Conservation (phyloP, 2,113 vertebrate genomes). For the Phyllopteryx taeniolatus region DNA sequence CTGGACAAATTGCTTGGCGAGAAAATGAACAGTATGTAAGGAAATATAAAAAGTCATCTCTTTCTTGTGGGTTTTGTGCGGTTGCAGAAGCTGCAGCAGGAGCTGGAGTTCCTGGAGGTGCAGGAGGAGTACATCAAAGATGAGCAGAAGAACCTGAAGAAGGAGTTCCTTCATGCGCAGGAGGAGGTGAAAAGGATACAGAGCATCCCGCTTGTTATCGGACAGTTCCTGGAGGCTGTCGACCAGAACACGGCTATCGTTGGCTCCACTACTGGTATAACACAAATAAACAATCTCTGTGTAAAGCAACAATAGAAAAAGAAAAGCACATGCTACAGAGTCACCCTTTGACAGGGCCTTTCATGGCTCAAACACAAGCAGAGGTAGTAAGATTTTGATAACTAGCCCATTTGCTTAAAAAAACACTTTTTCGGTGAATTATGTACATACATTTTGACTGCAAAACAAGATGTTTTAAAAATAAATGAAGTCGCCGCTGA, state of each 20-base stretch:
- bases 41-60: background rate
- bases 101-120: slow-evolving; percentile 91
- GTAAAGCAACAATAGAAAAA: background rate
- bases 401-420: no score
- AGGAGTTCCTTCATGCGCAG: slow-evolving; percentile 93
- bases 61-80: background rate
- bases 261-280: slow-evolving; percentile 86
- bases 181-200: slow-evolving; percentile 95
- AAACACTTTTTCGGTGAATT: no score
- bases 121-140: slow-evolving; percentile 97
- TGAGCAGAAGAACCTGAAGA: slow-evolving; percentile 93
- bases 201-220: slow-evolving; percentile 92
- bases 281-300: background rate
- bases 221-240: slow-evolving; percentile 92
- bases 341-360: no score
- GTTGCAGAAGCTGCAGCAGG: slow-evolving; percentile 88
- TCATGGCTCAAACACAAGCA: background rate
- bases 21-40: no score
- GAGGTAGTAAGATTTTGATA: no score
- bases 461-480: slow-evolving; percentile 12
- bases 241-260: slow-evolving; percentile 96
- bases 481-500: slow-evolving; percentile 4
- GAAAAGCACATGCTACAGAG: background rate
- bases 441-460: background rate
- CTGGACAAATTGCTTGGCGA: no score